Evolutionary conservation across 2,113 vertebrate genomes (phyloP).

Genomic region (Stegostoma tigrinum): DNA sequence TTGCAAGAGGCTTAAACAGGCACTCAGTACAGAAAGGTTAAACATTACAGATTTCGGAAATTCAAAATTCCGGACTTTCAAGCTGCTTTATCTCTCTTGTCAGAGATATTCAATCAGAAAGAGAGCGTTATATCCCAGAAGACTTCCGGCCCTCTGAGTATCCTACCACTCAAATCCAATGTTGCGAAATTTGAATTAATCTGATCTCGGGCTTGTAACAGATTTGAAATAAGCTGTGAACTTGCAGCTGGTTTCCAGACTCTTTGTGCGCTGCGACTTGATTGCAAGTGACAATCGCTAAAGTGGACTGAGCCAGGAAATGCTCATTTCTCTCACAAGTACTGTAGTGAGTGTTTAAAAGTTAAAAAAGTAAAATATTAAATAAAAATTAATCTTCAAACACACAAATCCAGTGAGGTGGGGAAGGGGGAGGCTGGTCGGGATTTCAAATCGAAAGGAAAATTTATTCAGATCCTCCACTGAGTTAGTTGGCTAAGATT

Average conservation of each 20-base stretch:
- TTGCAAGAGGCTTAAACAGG: not conserved
- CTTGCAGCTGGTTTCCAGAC: not conserved
- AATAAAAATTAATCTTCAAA: not conserved
- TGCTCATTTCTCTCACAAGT: not conserved
- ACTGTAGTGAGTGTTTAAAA: not conserved
- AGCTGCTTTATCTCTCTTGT: not conserved
- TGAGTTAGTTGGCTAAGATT: not conserved
- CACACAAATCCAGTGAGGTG: not conserved
- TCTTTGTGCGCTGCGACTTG: not conserved
- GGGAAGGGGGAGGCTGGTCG: not conserved
- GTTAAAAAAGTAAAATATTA: not conserved
- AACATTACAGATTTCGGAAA: not conserved
- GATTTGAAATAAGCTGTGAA: not conserved
- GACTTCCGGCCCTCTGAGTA: not conserved
- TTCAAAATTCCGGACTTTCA: not conserved
- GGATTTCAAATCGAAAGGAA: not conserved
- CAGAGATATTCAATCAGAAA: not conserved
- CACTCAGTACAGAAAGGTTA: no score
- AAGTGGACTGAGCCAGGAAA: not conserved
- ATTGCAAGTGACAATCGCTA: not conserved
- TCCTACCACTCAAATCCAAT: not conserved
- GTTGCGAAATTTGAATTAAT: not conserved
- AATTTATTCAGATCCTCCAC: not conserved
- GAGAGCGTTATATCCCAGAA: not conserved
- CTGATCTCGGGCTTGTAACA: not conserved